These are phyloP conservation scores for Eueremaeus valkanovi DNA, from an alignment of 2,888 invertebrate genomes.

Conservation along the genomic window DNA sequence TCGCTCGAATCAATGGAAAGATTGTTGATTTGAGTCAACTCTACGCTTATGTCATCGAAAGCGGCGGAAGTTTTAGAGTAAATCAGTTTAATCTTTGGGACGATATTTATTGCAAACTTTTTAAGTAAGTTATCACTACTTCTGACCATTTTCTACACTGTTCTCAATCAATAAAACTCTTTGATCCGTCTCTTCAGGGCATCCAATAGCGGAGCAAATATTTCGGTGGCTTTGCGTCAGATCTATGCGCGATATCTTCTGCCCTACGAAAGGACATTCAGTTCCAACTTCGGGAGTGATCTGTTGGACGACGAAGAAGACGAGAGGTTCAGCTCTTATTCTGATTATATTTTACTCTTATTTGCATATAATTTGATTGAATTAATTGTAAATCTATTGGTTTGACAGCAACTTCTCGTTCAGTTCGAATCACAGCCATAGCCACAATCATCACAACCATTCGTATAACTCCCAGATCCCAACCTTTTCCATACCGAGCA, in stretches of 20 bases:
- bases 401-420: conserved; percentile 19
- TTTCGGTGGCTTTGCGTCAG: conserved; percentile 42
- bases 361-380: not conserved
- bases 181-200: conserved; percentile 6
- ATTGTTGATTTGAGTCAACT: conserved; percentile 40
- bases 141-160: not conserved
- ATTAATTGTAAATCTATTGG: not conserved
- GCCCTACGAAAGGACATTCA: conserved; percentile 39
- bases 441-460: conserved; percentile 3
- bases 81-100: conserved; percentile 41
- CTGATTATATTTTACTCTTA: too few species aligned
- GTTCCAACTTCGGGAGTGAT: conserved; percentile 33
- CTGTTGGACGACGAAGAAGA: conserved; percentile 42
- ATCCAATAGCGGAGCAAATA: conserved; percentile 35
- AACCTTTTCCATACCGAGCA: conserved; percentile 60
- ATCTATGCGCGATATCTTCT: conserved; percentile 40
- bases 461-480: not conserved
- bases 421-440: conserved; percentile 5
- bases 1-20: conserved; percentile 42
- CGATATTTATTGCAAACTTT: conserved; percentile 41
- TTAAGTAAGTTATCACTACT: conserved; percentile 29
- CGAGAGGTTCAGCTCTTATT: conserved; percentile 46
- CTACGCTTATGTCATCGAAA: conserved; percentile 41
- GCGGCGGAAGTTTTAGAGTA: conserved; percentile 42
- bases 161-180: not conserved